phyloP scores from a whole-genome alignment of 2,888 invertebrate genomes.

The Corythucha ciliata region DNA sequence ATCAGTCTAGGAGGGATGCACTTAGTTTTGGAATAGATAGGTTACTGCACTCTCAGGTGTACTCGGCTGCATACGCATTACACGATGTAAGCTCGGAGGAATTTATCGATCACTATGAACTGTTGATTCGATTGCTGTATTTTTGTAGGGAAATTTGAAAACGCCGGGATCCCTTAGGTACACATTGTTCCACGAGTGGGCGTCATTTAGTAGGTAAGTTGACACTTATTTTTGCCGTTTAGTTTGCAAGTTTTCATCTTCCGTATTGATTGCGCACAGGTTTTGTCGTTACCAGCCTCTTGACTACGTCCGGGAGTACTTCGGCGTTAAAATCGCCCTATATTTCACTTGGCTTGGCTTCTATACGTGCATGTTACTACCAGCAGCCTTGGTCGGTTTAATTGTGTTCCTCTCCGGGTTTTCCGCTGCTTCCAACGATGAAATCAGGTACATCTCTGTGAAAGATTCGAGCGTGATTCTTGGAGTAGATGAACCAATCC shows the following conservation, averaged over 20 bases:
- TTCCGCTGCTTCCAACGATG: conserved; percentile 43
- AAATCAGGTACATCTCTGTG: conserved; percentile 35
- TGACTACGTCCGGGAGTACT: conserved; percentile 49
- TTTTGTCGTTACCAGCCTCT: conserved; percentile 51
- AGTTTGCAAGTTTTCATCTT: neutral
- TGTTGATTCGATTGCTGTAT: neutral
- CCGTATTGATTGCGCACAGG: conserved; percentile 37
- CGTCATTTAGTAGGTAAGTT: conserved; percentile 3
- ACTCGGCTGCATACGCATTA: conserved; percentile 47
- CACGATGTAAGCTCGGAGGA: conserved; percentile 45
- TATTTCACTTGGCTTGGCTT: conserved; percentile 53
- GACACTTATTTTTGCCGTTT: neutral
- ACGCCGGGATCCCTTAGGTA: conserved; percentile 9
- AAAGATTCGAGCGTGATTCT: no score
- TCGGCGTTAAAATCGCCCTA: conserved; percentile 50
- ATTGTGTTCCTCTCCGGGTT: conserved; percentile 49
- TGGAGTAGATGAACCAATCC: no score
- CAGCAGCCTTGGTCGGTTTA: conserved; percentile 48
- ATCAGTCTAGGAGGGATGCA: conserved; percentile 50
- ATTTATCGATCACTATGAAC: neutral
- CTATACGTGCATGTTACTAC: conserved; percentile 49
- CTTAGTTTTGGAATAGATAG: conserved; percentile 57
- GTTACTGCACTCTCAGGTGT: conserved; percentile 46
- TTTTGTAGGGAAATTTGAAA: conserved; percentile 8
- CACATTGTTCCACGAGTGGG: conserved; percentile 12